Base-by-base conservation (phyloP, 2,797 vertebrate species). In the Gymnocypris eckloni region DNA sequence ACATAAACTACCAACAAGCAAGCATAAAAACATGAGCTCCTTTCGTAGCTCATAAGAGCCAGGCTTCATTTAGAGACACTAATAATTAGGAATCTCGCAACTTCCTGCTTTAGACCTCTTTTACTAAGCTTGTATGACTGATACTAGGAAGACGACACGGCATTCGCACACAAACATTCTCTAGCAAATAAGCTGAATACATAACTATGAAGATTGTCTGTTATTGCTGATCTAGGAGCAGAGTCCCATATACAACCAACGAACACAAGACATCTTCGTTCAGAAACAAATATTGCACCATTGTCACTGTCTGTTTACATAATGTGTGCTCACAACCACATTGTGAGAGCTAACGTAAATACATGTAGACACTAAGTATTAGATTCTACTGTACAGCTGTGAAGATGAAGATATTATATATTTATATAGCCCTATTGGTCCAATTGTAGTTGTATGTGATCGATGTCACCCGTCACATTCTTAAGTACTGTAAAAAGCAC, bases 251-350 rank as follows among this genome's bases (percentile, higher is more conserved):
- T 89, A 92, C 89, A 89, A 95, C 92, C 93, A 95, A 94, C 92
- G 87, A 85, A 93, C 91, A 94, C 94, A 90, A 90, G 90, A 94
- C 93, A 94, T 93, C 94, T 93, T 95, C 93, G 93, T 92, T 89
- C 33, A 43, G 69, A 93, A 94, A 92, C 90, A 92, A 91, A 94
- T 95, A 96, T 96, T 96, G 94, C 94, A 95, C 95, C 92, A 90
- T 94, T 93, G 95, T 95, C 94, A 95, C 94, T 94, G 94, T 96
- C 94, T 95, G 94, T 90, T 95, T 91, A 94, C 93, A 90, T 91
- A 88, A 86, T 90, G 88, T 91, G 91, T 93, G 89, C 88, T 89
- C 92, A 92, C 93, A 95, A 93, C 92, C 80, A 79, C 18, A 85
- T 91, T 92, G 91, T 91, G 91, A 91, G 89, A 90, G 91, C 79